These are phyloP conservation scores for Ellobius talpinus DNA, from an alignment of 2,113 vertebrate species.

Conservation along the genomic window DNA sequence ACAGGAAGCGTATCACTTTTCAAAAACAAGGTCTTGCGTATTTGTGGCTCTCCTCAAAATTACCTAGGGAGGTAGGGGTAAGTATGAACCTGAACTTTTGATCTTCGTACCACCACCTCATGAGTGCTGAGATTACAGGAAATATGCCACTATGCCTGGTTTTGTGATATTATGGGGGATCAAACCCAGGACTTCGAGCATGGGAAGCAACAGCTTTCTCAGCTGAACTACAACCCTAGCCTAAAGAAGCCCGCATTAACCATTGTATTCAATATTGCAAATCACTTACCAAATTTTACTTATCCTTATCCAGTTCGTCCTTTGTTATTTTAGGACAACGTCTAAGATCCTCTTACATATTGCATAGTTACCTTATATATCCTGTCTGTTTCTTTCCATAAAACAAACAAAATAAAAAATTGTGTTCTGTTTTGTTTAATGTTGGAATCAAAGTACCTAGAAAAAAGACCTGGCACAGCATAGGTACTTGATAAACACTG, in stretches of 20 bases:
- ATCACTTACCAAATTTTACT: background rate
- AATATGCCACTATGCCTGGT: background rate
- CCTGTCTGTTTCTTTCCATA: background rate
- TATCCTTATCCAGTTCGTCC: background rate
- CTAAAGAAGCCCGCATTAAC: background rate
- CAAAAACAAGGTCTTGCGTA: background rate
- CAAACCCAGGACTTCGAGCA: background rate
- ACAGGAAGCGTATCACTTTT: background rate
- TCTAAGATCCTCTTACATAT: background rate
- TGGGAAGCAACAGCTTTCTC: background rate
- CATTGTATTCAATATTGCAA: background rate
- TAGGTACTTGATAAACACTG: conserved; percentile 31
- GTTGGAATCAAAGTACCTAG: conserved; percentile 13
- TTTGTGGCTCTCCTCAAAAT: background rate
- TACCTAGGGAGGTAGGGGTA: too few relatives aligned
- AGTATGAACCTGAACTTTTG: background rate
- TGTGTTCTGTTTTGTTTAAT: conserved; percentile 32
- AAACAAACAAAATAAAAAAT: conserved; percentile 15
- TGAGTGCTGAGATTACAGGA: background rate
- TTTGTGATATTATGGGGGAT: background rate
- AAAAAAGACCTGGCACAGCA: background rate
- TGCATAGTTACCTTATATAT: conserved; percentile 8
- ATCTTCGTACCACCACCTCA: background rate
- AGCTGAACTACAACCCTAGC: background rate
- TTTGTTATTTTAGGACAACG: background rate